Conservation (phyloP, 2,113 vertebrate species). For the Callithrix jacchus region DNA sequence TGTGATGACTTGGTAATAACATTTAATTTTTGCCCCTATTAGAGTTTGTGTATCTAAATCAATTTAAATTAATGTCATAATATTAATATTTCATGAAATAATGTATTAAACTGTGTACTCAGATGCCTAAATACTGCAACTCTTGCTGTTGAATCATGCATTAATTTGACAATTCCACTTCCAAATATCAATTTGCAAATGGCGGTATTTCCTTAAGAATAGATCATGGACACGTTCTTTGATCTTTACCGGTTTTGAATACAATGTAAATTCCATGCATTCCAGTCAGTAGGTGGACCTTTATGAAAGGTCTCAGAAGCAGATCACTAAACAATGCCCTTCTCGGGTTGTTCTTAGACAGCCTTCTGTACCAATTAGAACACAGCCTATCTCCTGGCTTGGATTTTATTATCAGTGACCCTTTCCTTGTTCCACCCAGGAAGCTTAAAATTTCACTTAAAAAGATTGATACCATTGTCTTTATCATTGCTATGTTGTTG, state of each 20-base stretch:
- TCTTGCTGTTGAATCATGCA: constrained; percentile 10
- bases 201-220: not conserved
- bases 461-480: not conserved
- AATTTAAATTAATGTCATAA: constrained; percentile 55
- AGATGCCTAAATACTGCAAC: not conserved
- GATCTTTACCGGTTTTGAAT: not conserved
- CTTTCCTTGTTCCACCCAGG: fast-evolving
- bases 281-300: too few species aligned
- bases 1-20: constrained; percentile 5
- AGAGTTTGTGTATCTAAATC: not conserved
- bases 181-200: not conserved
- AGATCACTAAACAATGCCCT: not conserved
- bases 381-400: not conserved
- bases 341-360: not conserved
- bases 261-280: not conserved
- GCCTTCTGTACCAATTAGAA: not conserved
- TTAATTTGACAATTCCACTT: constrained; percentile 1
- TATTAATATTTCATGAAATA: constrained; percentile 62
- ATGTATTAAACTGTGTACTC: not conserved
- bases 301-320: not conserved
- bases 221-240: not conserved
- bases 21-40: not conserved
- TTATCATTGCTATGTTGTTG: not conserved
- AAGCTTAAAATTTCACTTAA: not conserved
- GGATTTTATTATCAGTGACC: not conserved